Evolutionary conservation across 1,140 invertebrate genomes (phyloP), one percentile per base, ranked within the genome.

Genomic region (Sinonovacula constricta): DNA sequence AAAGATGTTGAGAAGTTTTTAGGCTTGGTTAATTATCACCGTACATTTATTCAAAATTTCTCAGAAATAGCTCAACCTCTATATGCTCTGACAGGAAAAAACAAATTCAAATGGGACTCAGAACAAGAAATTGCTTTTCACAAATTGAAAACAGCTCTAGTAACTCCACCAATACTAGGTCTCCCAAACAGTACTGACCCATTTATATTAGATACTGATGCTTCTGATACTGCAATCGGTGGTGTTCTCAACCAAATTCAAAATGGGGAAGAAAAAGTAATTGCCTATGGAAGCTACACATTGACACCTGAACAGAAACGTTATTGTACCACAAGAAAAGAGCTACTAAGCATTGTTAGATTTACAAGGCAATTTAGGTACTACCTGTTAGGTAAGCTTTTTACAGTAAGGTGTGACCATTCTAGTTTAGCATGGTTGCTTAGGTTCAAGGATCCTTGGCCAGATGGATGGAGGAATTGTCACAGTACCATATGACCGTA

Each of bases 281-380:
- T 87, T 14, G 80, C 83, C 0, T 88, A 83, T 66, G 59, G 31
- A 3, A 80, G 70, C 57, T 66, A 53, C n/a, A 24, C 70, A 3
- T 59, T 87, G 3, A 74, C 31, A 14, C 49, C 10, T 18, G 79
- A 91, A 18, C 91, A 94, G 84, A 79, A 85, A 77, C 90, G 91
- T 14, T 94, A 93, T 82, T 85, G 85, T 57, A 71, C 72, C 2
- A 75, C 63, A 24, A 59, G 57, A 51, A 68, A 70, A 33, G 54
- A 81, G 30, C 39, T 76, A 0, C 36, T 81, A 1, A 63, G 63
- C 10, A 26, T 81, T 14, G 59, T 70, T 26, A 45, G 36, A 1
- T 81, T 75, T 15, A 75, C 54, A 15, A 18, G 63, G 22, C 63
- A 68, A 14, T 80, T 67, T 49, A 33, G 66, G 39, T 70, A 76